Evolutionary conservation across 2,113 vertebrate species (phyloP), one percentile per base, ranked within the genome.

Genomic region (Anoura caudifer): DNA sequence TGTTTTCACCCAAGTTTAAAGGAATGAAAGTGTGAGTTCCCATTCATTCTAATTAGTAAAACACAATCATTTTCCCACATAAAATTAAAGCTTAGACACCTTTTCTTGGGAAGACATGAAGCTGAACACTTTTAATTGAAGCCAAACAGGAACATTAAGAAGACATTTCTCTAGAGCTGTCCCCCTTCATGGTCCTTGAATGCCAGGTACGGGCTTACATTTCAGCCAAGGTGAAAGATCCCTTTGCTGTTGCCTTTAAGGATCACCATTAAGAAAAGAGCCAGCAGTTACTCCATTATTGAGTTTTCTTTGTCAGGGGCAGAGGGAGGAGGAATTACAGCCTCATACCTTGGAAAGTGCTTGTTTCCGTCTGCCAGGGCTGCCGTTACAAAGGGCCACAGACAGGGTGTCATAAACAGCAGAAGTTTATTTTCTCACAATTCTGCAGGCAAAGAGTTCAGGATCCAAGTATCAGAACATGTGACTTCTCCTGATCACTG

Each of bases 11-110:
- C 19, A 54, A 67, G 41, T 96, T 76, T 84, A 91, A 86, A 87
- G 65, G 52, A 90, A 81, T 56, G 81, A 76, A 95, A 75, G 41
- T 87, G 91, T 80, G 11, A 67, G 52, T 52, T 52, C 31, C 31
- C 45, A 93, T 96, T 95, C 52, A n/a, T 97, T 93, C 83, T 93
- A 97, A 97, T 96, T 96, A 96, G 94, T 36, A 36, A 73, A 84
- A 81, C 41, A 26, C 22, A 75, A 92, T 93, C 73, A 94, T 92
- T 93, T 97, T 86, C 89, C 63, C 41, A 63, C 80, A 61, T 54
- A 93, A 88, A 95, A 90, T 89, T 90, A 91, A 96, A 94, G 59
- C 24, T 87, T 61, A 65, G 61, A n/a, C 54, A 94, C 76, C 69
- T 95, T 87, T 96, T 75, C 87, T 84, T 88, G 13, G 70, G 45